These are phyloP conservation scores for Augochlorella aurata DNA, from an alignment of 2,888 invertebrate species.

Conservation along the genomic window DNA sequence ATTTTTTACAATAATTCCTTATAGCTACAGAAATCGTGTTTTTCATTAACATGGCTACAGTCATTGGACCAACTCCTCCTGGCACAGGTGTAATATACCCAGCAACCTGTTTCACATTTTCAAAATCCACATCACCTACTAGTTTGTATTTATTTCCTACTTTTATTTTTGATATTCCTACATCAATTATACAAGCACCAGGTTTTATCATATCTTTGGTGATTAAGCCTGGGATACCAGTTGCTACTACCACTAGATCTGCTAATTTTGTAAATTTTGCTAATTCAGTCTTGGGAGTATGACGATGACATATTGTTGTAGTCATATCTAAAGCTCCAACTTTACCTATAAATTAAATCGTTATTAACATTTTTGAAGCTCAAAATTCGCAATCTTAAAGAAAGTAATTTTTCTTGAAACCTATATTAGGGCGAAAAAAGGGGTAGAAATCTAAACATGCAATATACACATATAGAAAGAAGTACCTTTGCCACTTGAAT, in stretches of 20 bases:
- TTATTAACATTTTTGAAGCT: background rate
- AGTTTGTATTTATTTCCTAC: constrained; percentile 88
- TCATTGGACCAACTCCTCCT: constrained; percentile 96
- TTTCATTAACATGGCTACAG: constrained; percentile 95
- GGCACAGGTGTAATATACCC: constrained; percentile 95
- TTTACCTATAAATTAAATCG: constrained; percentile 73
- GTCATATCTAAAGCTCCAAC: constrained; percentile 91
- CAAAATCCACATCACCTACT: constrained; percentile 95
- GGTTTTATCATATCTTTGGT: constrained; percentile 93
- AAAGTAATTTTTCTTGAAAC: too few species aligned
- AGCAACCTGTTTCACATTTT: constrained; percentile 91
- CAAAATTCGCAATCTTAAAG: too few species aligned
- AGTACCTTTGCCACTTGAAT: constrained; percentile 89
- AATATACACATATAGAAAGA: constrained; percentile 2
- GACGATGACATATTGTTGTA: constrained; percentile 94
- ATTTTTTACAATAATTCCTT: constrained; percentile 54
- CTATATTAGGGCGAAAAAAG: too few species aligned
- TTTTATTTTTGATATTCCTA: constrained; percentile 90
- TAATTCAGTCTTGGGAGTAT: constrained; percentile 91
- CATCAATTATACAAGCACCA: constrained; percentile 94
- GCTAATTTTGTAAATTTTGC: constrained; percentile 87
- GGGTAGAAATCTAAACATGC: background rate
- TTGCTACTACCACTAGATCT: constrained; percentile 90
- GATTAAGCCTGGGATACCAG: constrained; percentile 89
- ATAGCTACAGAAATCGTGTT: constrained; percentile 91